Evolutionary conservation across 2,113 vertebrate genomes (phyloP).

Genomic region (Blennius ocellaris): DNA sequence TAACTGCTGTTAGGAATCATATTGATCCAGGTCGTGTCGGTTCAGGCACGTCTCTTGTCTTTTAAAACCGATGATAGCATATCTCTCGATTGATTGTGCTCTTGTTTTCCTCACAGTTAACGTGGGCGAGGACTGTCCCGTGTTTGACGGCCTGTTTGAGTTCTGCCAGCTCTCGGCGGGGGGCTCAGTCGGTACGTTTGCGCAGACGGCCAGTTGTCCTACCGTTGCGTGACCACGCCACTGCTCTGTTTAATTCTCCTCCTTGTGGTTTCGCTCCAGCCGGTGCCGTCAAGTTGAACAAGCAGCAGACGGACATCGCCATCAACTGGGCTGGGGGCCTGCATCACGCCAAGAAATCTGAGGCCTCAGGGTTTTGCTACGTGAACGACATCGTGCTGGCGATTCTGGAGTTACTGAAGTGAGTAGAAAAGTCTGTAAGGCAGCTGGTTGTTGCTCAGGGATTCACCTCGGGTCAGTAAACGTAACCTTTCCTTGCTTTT

Average conservation of each 20-base stretch:
- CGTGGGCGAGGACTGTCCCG: slow-evolving; percentile 97
- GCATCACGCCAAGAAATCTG: slow-evolving; percentile 98
- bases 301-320: slow-evolving; percentile 98
- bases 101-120: slow-evolving; percentile 86
- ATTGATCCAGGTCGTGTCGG: no score
- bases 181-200: slow-evolving; percentile 93
- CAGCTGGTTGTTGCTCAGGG: not conserved
- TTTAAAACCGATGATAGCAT: no score
- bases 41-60: no score
- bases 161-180: slow-evolving; percentile 98
- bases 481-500: rapidly evolving
- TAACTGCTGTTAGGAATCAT: no score
- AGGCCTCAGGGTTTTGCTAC: slow-evolving; percentile 98
- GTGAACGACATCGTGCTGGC: slow-evolving; percentile 98
- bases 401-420: slow-evolving; percentile 98
- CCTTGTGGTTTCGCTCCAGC: slow-evolving; percentile 78
- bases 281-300: slow-evolving; percentile 98
- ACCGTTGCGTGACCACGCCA: not conserved
- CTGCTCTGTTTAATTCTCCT: slow-evolving; percentile 8
- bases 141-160: slow-evolving; percentile 98
- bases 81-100: not conserved
- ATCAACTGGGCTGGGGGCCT: slow-evolving; percentile 99
- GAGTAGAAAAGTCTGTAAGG: slow-evolving; percentile 47
- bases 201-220: not conserved
- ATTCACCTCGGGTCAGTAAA: not conserved